Evolutionary conservation across 2,888 invertebrate genomes (phyloP).

Genomic region (Xylocampa areola): DNA sequence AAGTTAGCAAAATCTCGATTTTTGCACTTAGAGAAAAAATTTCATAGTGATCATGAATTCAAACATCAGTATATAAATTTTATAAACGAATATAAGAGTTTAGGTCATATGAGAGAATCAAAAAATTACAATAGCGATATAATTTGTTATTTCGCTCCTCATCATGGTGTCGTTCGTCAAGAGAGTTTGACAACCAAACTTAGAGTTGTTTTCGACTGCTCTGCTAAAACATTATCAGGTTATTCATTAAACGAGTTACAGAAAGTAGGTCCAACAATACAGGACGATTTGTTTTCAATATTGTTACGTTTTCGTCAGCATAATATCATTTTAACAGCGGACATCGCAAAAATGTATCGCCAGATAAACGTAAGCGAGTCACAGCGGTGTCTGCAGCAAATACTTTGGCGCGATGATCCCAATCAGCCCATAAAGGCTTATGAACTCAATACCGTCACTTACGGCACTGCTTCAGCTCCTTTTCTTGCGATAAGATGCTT

Average conservation of each 20-base stretch:
- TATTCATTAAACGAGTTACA: not conserved
- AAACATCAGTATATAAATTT: not conserved
- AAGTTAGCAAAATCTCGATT: not conserved
- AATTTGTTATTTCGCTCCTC: not conserved
- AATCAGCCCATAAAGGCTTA: no score
- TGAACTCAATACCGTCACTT: no score
- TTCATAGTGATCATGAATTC: not conserved
- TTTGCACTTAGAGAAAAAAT: not conserved
- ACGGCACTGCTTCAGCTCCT: not conserved
- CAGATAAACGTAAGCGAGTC: not conserved
- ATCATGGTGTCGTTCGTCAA: not conserved
- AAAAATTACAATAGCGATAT: not conserved
- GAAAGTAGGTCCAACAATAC: no score
- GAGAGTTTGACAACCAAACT: not conserved
- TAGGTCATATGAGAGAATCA: not conserved
- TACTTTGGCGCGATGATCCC: no score
- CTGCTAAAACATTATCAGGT: slow-evolving; percentile 1
- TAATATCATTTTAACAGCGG: no score
- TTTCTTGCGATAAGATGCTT: slow-evolving; percentile 1
- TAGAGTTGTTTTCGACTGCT: not conserved
- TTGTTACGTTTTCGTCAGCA: no score
- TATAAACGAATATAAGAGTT: not conserved
- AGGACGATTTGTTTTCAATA: no score
- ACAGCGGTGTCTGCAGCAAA: not conserved
- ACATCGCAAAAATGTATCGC: no score